A percentile compares a stretch with the other conserved stretches of the same genome.
These are phyloP conservation scores for Pogonophryne albipinna DNA, from an alignment of 2,797 vertebrate genomes.

Conservation along the genomic window DNA sequence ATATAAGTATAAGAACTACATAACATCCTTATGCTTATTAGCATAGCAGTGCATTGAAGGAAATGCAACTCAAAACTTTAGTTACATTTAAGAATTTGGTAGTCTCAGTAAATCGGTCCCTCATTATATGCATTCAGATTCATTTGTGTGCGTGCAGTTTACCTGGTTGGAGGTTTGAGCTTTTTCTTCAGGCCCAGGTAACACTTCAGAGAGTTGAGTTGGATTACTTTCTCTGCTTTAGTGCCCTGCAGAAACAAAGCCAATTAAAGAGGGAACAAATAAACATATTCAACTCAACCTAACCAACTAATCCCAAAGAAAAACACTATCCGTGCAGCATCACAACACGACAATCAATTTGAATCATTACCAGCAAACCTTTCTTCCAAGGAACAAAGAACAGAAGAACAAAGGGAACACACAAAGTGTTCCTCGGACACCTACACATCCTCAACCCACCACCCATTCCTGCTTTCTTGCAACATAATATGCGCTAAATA, in stretches of 20 bases:
- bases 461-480: constrained; percentile 10
- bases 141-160: constrained; percentile 31
- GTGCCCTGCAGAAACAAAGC: constrained; percentile 83
- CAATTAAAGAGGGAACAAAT: neutral
- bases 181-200: constrained; percentile 94
- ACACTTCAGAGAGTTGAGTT: constrained; percentile 88
- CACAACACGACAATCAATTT: constrained; percentile 25
- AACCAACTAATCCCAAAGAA: neutral
- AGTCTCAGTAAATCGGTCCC: too few relatives aligned
- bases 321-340: constrained; percentile 15
- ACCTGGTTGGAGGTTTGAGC: constrained; percentile 94
- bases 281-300: neutral
- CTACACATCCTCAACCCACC: constrained; percentile 55
- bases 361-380: constrained; percentile 38
- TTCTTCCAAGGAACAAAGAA: constrained; percentile 43
- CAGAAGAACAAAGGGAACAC: constrained; percentile 58
- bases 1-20: too few relatives aligned
- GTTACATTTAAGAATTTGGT: too few relatives aligned
- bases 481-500: constrained; percentile 55
- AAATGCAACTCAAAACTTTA: too few relatives aligned
- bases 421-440: constrained; percentile 60
- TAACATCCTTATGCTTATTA: too few relatives aligned
- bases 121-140: too few relatives aligned
- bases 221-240: constrained; percentile 90
- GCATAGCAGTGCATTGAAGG: too few relatives aligned